Base-by-base conservation (phyloP, 2,113 vertebrate species). In the Puffinus mauretanicus region DNA sequence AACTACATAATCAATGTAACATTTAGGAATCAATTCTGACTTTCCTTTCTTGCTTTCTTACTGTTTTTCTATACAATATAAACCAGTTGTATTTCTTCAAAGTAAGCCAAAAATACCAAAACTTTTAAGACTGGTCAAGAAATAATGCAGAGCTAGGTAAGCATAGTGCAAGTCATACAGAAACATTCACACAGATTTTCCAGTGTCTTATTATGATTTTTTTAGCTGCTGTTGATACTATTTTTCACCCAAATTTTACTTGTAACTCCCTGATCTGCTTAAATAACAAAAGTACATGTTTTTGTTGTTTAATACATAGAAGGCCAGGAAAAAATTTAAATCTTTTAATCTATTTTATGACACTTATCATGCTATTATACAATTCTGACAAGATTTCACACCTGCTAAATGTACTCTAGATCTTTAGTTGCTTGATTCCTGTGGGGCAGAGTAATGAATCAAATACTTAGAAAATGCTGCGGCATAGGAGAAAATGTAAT, bases 251-350 rank as follows among this genome's bases (percentile, higher is more conserved):
- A 61, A n/a, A 57, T 83, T 72, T 83, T 91, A 30, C n/a, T 64
- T 71, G 8, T 79, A 82, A 42, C 27, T 81, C 29, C 54, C 32
- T 65, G 44, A 32, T 89, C 64, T 61, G 29, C 64, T 49, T 70
- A 61, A 81, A 70, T 49, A 54, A n/a, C 12, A 73, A 16, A 73
- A 36, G 1, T n/a, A 17, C 26, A 1, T 61, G 8, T 1, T 52
- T 80, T 95, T 87, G 7, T 44, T 83, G 29, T 80, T 71, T 70
- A 79, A 60, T 20, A 51, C 1, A 1, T 36, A 60, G 47, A 91
- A 67, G 25, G 17, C 36, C 51, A 54, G 60, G n/a, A n/a, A 61
- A 55, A 79, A 64, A 4, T 0, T 0, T 1, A 4, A 65, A 60
- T 46, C 6, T 25, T 86, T 86, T 64, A 30, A 38, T 80, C n/a